Percentiles rank a stretch among this genome's conserved stretches.
phyloP scores from a whole-genome alignment of 2,113 vertebrate species.

The Corvus cornix region DNA sequence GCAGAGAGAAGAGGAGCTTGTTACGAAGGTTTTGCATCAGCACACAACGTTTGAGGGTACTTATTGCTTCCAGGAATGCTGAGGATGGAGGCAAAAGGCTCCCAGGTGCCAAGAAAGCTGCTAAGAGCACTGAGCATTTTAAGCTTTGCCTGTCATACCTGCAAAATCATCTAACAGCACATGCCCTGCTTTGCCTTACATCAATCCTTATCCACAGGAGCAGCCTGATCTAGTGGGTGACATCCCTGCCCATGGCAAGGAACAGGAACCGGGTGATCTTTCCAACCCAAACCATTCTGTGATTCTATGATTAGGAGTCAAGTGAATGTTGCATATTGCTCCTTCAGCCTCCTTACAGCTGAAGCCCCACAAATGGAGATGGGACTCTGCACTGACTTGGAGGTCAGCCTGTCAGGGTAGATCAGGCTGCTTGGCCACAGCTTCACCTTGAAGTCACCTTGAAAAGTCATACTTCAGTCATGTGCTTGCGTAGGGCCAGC shows the following conservation, averaged over 20 bases:
- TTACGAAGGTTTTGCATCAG: neutral
- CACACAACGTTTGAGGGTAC: neutral
- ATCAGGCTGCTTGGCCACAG: neutral
- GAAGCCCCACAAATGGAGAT: neutral
- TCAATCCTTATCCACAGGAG: neutral
- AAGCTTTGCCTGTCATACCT: neutral
- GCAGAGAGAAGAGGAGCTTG: neutral
- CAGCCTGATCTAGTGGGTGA: neutral
- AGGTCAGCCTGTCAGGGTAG: neutral
- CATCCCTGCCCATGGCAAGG: neutral
- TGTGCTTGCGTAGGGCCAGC: fast-evolving
- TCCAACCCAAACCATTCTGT: neutral
- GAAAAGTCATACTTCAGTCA: neutral
- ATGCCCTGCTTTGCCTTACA: neutral
- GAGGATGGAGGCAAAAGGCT: neutral
- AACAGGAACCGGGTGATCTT: neutral
- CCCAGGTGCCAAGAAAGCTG: neutral
- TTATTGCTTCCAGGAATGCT: neutral
- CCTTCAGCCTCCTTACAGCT: neutral
- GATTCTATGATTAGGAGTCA: neutral
- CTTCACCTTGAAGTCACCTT: neutral
- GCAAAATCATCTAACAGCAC: neutral
- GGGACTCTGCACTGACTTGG: neutral
- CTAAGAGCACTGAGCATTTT: neutral
- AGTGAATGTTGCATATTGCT: fast-evolving